These are phyloP conservation scores for Ypsolopha scabrella DNA, from an alignment of 2,888 invertebrate species.

Conservation along the genomic window DNA sequence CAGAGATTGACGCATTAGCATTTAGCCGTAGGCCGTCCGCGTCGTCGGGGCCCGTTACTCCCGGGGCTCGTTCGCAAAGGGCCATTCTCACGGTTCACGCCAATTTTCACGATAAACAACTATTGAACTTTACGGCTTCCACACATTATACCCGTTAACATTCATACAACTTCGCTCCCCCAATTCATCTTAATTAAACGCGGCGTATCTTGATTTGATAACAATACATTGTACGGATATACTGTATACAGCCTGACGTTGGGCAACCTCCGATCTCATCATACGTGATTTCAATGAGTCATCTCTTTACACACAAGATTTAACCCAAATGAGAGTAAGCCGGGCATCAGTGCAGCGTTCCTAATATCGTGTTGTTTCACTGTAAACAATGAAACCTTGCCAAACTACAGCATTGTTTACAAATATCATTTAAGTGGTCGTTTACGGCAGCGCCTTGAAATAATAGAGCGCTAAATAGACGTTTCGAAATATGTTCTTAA, in stretches of 20 bases:
- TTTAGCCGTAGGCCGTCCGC: slow-evolving; percentile 44
- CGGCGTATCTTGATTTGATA: slow-evolving; percentile 4
- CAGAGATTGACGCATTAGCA: slow-evolving; percentile 49
- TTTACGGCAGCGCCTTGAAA: not conserved
- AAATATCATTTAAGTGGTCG: slow-evolving; percentile 53
- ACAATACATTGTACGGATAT: slow-evolving; percentile 3
- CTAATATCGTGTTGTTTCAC: slow-evolving; percentile 29
- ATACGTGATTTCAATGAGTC: slow-evolving; percentile 7
- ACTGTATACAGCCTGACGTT: not conserved
- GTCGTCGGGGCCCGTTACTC: slow-evolving; percentile 39
- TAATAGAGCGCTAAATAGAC: not conserved
- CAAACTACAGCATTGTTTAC: slow-evolving; percentile 50
- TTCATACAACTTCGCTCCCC: not conserved
- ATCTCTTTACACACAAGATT: slow-evolving; percentile 12
- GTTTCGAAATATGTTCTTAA: too few species aligned
- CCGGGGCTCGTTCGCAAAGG: slow-evolving; percentile 45
- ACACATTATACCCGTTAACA: not conserved
- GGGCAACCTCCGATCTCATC: not conserved
- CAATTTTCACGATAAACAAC: slow-evolving; percentile 24
- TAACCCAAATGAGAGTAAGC: slow-evolving; percentile 30
- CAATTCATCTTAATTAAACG: slow-evolving; percentile 4
- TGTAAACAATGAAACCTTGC: slow-evolving; percentile 51
- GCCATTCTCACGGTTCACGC: slow-evolving; percentile 44
- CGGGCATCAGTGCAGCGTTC: slow-evolving; percentile 34
- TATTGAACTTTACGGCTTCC: not conserved